These are phyloP conservation scores for Aldrovandia affinis DNA, from an alignment of 2,797 vertebrate genomes.

Conservation along the genomic window DNA sequence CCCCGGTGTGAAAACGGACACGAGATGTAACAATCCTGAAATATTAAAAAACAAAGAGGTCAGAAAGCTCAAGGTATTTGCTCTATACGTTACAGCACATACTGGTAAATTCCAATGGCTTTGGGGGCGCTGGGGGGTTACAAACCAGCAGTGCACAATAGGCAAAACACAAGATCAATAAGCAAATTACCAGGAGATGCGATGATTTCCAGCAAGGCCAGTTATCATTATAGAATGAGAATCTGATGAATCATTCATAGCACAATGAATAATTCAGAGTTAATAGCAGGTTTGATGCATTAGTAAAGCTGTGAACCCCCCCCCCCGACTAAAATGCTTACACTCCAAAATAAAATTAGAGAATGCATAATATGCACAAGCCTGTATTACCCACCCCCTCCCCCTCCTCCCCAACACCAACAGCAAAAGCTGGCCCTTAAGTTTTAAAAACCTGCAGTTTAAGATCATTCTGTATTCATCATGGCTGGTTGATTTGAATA, in stretches of 20 bases:
- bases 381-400: constrained; percentile 36
- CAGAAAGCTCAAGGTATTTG: not conserved
- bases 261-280: constrained; percentile 81
- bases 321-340: constrained; percentile 80
- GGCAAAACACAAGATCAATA: constrained; percentile 75
- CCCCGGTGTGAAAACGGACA: not conserved
- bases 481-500: constrained; percentile 19
- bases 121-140: constrained; percentile 14
- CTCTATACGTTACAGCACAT: not conserved
- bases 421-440: not conserved
- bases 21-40: not conserved
- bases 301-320: constrained; percentile 80
- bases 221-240: constrained; percentile 77
- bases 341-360: constrained; percentile 71
- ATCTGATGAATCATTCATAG: constrained; percentile 77
- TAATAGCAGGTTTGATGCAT: constrained; percentile 84
- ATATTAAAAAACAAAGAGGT: not conserved
- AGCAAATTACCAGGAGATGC: constrained; percentile 79
- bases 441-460: constrained; percentile 22
- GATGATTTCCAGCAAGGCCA: constrained; percentile 71
- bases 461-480: constrained; percentile 28
- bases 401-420: not conserved
- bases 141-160: constrained; percentile 55
- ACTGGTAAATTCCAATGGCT: not conserved
- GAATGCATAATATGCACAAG: constrained; percentile 41